Evolutionary conservation across 1,140 invertebrate species (phyloP).

Genomic region (Atta texana): DNA sequence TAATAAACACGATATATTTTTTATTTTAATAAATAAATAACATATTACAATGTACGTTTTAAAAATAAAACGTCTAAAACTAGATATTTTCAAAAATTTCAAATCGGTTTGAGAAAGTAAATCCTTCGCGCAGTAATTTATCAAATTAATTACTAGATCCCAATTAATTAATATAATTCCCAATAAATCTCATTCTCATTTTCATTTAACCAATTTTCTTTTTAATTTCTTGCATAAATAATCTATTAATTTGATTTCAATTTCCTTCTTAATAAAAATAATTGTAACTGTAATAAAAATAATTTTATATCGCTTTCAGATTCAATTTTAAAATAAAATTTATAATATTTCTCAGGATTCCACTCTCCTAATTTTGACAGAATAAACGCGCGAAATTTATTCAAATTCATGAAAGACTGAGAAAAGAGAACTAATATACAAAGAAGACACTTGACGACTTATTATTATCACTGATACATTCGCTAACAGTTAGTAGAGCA

Average conservation of each 20-base stretch:
- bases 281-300: background rate
- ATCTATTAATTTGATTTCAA: background rate
- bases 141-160: background rate
- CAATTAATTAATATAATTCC: too few relatives aligned
- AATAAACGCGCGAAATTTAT: background rate
- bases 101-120: background rate
- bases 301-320: background rate
- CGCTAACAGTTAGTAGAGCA: slow-evolving; percentile 61
- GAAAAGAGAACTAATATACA: background rate
- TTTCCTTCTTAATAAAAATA: background rate
- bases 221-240: background rate
- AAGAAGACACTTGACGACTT: background rate
- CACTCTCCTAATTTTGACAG: background rate
- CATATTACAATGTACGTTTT: background rate
- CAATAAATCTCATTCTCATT: background rate
- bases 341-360: too few relatives aligned
- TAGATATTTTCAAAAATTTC: background rate
- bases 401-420: background rate
- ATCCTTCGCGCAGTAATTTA: background rate
- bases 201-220: background rate
- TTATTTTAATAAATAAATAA: slow-evolving; percentile 16
- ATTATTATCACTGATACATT: slow-evolving; percentile 60
- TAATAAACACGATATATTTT: background rate
- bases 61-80: background rate
- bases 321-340: background rate